These are phyloP conservation scores for Strongylocentrotus purpuratus DNA, from an alignment of 35 echinoderm and acorn worm genomes.

Conservation along the genomic window DNA sequence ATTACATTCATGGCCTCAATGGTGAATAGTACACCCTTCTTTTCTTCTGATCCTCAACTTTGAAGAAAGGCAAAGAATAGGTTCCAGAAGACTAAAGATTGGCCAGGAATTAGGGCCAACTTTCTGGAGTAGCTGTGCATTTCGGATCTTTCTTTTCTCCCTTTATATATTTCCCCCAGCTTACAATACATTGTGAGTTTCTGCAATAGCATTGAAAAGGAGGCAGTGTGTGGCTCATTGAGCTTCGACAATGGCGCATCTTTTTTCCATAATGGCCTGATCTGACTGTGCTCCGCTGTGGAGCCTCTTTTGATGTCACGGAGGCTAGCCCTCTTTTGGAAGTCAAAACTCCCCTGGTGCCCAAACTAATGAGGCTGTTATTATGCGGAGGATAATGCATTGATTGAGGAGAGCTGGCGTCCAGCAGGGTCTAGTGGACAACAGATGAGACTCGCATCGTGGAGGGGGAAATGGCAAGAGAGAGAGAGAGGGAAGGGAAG, in stretches of 20 bases:
- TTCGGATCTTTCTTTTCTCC: neutral
- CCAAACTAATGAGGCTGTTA: constrained; percentile 56
- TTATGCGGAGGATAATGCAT: constrained; percentile 49
- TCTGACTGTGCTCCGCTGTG: constrained; percentile 28
- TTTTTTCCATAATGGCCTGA: constrained; percentile 25
- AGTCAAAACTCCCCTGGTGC: constrained; percentile 36
- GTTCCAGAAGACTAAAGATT: neutral
- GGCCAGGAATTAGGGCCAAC: neutral
- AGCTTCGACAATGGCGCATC: constrained; percentile 12
- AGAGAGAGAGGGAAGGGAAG: neutral
- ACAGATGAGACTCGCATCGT: neutral
- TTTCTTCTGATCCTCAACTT: constrained; percentile 16
- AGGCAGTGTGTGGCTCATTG: constrained; percentile 40
- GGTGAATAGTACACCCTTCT: neutral
- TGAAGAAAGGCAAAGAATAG: neutral
- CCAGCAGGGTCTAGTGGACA: constrained; percentile 30
- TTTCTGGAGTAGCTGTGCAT: constrained; percentile 38
- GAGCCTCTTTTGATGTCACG: constrained; percentile 21
- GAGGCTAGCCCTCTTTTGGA: constrained; percentile 31
- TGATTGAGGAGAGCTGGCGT: constrained; percentile 32
- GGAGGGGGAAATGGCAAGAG: neutral
- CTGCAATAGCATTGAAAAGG: constrained; percentile 7
- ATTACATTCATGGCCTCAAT: constrained; percentile 15
- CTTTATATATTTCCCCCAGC: neutral
- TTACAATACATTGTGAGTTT: constrained; percentile 23